These are phyloP conservation scores for Polymixis lichenea DNA, from an alignment of 2,888 invertebrate genomes.

Conservation along the genomic window DNA sequence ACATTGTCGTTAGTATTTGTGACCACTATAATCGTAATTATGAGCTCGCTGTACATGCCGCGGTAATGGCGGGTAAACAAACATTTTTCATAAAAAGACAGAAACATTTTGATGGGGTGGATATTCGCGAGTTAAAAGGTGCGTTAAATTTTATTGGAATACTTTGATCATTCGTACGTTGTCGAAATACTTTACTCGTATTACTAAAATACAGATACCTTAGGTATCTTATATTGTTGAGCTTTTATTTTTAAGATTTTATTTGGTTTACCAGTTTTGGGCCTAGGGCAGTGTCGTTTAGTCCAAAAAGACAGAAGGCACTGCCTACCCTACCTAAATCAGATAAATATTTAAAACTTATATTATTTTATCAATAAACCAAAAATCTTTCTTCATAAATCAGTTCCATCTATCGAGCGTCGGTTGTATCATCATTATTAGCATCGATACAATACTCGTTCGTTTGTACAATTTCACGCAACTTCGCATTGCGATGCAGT, in stretches of 20 bases:
- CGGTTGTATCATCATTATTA: too few relatives aligned
- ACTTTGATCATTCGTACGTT: slow-evolving; percentile 59
- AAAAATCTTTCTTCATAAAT: too few relatives aligned
- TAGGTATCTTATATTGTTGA: slow-evolving; percentile 15
- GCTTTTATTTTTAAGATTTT: slow-evolving; percentile 31
- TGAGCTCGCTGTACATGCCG: slow-evolving; percentile 63
- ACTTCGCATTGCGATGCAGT: too few relatives aligned
- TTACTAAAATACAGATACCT: slow-evolving; percentile 28
- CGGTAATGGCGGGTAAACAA: slow-evolving; percentile 61
- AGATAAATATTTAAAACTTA: too few relatives aligned
- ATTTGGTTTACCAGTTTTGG: not conserved
- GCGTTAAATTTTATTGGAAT: slow-evolving; percentile 68
- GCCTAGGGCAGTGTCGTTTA: too few relatives aligned
- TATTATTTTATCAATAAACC: too few relatives aligned
- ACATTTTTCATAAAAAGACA: slow-evolving; percentile 60
- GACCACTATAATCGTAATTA: slow-evolving; percentile 78
- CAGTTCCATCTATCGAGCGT: too few relatives aligned
- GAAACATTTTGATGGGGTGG: slow-evolving; percentile 65
- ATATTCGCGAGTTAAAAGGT: slow-evolving; percentile 67
- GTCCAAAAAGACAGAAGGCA: too few relatives aligned
- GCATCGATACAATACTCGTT: too few relatives aligned
- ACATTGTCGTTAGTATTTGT: slow-evolving; percentile 80
- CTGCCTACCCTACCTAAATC: too few relatives aligned
- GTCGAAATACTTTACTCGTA: slow-evolving; percentile 57
- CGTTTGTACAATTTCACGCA: too few relatives aligned